phyloP scores from a whole-genome alignment of 2,888 invertebrate genomes.

The Ectemnius continuus region DNA sequence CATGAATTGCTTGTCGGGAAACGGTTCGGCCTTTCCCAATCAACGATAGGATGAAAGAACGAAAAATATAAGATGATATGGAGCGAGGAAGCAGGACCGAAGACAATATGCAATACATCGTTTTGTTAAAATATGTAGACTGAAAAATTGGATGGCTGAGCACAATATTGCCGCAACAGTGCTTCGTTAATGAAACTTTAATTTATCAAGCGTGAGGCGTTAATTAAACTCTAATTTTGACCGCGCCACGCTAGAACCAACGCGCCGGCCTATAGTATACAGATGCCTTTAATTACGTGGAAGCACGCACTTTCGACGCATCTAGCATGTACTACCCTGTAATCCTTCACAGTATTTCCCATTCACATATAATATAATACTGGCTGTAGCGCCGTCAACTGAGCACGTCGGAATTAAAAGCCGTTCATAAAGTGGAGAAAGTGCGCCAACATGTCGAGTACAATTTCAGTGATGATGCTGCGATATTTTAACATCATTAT shows the following conservation, averaged over 20 bases:
- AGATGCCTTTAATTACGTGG: constrained; percentile 44
- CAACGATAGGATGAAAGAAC: too few relatives aligned
- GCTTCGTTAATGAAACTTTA: constrained; percentile 59
- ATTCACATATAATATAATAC: too few relatives aligned
- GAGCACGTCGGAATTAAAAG: constrained; percentile 1
- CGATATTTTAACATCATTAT: background rate
- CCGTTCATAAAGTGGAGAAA: too few relatives aligned
- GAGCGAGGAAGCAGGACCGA: too few relatives aligned
- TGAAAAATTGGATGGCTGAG: background rate
- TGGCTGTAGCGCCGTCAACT: constrained; percentile 17
- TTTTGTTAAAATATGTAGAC: too few relatives aligned
- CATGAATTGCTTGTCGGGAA: too few relatives aligned
- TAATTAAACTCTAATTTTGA: constrained; percentile 70
- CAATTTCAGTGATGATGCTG: background rate
- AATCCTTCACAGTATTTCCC: too few relatives aligned
- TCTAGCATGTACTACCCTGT: too few relatives aligned
- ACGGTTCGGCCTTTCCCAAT: too few relatives aligned
- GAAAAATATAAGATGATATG: too few relatives aligned
- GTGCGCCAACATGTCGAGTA: too few relatives aligned
- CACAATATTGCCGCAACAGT: constrained; percentile 11
- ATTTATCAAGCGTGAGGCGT: constrained; percentile 62
- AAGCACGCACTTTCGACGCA: constrained; percentile 24
- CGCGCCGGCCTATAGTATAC: constrained; percentile 30
- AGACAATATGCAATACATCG: too few relatives aligned
- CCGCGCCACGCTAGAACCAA: constrained; percentile 55